These are phyloP conservation scores for Colius striatus DNA, from an alignment of 2,113 vertebrate genomes.

Conservation along the genomic window DNA sequence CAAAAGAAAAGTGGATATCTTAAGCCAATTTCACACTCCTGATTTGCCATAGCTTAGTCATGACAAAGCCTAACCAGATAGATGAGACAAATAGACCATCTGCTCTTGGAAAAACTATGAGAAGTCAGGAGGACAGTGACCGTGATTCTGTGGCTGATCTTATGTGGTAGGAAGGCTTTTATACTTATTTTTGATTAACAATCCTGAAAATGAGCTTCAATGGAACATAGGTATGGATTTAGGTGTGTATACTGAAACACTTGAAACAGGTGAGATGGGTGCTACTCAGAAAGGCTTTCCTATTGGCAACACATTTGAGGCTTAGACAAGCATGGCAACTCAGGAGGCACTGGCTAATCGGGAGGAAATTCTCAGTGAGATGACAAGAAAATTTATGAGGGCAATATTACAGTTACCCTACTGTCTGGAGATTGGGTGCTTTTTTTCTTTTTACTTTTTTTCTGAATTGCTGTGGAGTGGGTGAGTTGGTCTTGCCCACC, in stretches of 20 bases:
- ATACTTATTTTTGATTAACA: neutral
- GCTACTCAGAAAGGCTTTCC: neutral
- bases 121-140: neutral
- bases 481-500: neutral
- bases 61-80: neutral
- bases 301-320: neutral
- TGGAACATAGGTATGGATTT: neutral
- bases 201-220: neutral
- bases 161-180: neutral
- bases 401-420: neutral
- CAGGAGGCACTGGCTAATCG: neutral
- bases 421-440: neutral
- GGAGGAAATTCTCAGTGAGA: neutral
- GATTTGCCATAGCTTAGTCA: neutral
- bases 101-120: neutral
- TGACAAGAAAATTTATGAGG: neutral
- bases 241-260: neutral
- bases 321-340: neutral
- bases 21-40: neutral
- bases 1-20: neutral
- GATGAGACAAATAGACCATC: accelerated
- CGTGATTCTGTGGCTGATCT: neutral
- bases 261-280: accelerated
- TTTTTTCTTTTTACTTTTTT: neutral
- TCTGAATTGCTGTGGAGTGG: neutral